phyloP scores from a whole-genome alignment of 2,888 invertebrate species.

The Branchipolynoe longqiensis region DNA sequence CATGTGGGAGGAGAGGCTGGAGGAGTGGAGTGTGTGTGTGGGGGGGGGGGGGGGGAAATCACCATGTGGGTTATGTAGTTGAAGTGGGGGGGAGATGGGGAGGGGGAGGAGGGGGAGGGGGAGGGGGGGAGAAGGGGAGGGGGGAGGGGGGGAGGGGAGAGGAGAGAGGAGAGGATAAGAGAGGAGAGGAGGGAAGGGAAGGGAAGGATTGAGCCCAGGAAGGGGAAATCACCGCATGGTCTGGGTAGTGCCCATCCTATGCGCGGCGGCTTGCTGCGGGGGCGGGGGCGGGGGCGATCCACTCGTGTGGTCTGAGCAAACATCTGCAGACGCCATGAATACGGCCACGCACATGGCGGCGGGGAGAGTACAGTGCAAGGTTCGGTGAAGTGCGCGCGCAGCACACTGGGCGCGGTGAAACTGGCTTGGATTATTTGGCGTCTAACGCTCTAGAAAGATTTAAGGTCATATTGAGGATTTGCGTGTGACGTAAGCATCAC shows the following conservation, averaged over 20 bases:
- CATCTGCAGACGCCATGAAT: conserved; percentile 18
- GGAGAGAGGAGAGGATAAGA: neutral
- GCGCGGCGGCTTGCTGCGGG: too few species aligned
- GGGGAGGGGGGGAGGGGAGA: neutral
- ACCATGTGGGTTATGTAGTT: neutral
- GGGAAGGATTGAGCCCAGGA: neutral
- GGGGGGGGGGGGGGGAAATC: neutral
- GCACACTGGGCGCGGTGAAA: too few species aligned
- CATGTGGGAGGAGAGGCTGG: neutral
- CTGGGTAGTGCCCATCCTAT: too few species aligned
- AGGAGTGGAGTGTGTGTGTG: neutral
- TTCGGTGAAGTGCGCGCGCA: too few species aligned
- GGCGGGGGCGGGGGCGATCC: conserved; percentile 1
- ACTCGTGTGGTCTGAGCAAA: conserved; percentile 52
- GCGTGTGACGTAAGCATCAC: too few species aligned
- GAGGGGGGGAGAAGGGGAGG: neutral
- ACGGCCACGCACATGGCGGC: neutral
- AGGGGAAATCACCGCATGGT: neutral
- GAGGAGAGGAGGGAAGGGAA: too few species aligned
- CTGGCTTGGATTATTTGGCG: too few species aligned
- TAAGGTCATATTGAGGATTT: too few species aligned
- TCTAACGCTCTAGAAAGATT: too few species aligned
- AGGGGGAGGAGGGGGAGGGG: neutral
- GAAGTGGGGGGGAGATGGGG: neutral
- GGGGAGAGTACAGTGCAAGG: too few species aligned